Evolutionary conservation across 2,888 invertebrate genomes (phyloP).

Genomic region (Ochropleura leucogaster): DNA sequence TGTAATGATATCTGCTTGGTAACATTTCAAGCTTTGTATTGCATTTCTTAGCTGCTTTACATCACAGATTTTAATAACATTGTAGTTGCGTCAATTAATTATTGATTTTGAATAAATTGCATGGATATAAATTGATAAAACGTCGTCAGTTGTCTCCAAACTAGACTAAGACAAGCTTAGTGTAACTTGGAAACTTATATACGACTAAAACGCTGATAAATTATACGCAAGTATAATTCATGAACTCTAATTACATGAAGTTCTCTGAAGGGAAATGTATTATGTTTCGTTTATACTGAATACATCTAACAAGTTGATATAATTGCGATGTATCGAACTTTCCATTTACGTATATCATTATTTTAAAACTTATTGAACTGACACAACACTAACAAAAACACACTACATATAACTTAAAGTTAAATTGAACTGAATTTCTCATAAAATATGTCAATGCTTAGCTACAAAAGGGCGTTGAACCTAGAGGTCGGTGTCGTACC

Average conservation of each 20-base stretch:
- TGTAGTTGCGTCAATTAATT: slow-evolving; percentile 50
- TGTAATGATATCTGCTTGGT: slow-evolving; percentile 34
- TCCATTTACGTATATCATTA: slow-evolving; percentile 42
- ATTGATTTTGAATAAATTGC: slow-evolving; percentile 28
- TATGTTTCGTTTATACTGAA: slow-evolving; percentile 11
- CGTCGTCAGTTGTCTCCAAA: slow-evolving; percentile 68
- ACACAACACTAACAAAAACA: slow-evolving; percentile 64
- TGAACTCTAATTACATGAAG: slow-evolving; percentile 31
- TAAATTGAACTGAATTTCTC: slow-evolving; percentile 59
- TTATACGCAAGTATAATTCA: slow-evolving; percentile 50
- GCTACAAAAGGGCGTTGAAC: slow-evolving; percentile 24
- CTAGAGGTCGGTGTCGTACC: slow-evolving; percentile 99
- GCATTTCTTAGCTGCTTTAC: slow-evolving; percentile 54
- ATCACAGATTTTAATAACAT: slow-evolving; percentile 64
- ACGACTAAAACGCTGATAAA: slow-evolving; percentile 50
- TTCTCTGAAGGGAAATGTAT: slow-evolving; percentile 14
- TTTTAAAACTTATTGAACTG: slow-evolving; percentile 45
- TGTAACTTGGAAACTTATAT: slow-evolving; percentile 70
- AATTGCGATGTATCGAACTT: slow-evolving; percentile 10
- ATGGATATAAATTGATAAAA: slow-evolving; percentile 34
- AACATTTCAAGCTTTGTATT: slow-evolving; percentile 45
- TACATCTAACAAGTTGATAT: slow-evolving; percentile 32
- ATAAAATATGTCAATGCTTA: slow-evolving; percentile 40
- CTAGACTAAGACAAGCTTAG: slow-evolving; percentile 78
- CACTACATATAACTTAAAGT: slow-evolving; percentile 52